phyloP scores from a whole-genome alignment of 2,797 vertebrate genomes.

The Acrossocheilus fasciatus region DNA sequence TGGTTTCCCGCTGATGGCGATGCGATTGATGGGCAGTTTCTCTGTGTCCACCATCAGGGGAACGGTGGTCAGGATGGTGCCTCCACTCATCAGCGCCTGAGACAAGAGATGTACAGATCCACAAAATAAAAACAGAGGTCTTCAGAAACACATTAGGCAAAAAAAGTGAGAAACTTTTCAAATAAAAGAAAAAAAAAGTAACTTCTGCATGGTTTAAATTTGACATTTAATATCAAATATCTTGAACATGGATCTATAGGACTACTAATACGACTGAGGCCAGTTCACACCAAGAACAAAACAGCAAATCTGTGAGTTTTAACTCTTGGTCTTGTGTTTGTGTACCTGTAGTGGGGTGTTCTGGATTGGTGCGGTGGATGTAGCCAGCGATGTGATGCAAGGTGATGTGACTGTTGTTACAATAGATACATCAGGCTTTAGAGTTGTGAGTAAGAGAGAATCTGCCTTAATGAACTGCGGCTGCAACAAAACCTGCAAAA shows the following conservation, averaged over 20 bases:
- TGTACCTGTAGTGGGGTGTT: slow-evolving; percentile 84
- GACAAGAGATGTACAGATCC: not conserved
- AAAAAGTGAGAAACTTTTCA: not conserved
- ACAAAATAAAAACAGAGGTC: not conserved
- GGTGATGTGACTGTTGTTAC: slow-evolving; percentile 82
- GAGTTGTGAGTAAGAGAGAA: slow-evolving; percentile 88
- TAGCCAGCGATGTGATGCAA: slow-evolving; percentile 77
- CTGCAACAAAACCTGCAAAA: slow-evolving; percentile 89
- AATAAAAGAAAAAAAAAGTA: too few species aligned
- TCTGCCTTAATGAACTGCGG: slow-evolving; percentile 98
- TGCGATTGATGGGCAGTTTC: slow-evolving; percentile 95
- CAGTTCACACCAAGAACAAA: not conserved
- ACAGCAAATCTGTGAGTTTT: not conserved
- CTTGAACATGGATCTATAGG: not conserved
- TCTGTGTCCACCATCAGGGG: slow-evolving; percentile 91
- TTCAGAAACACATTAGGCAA: not conserved
- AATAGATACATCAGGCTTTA: slow-evolving; percentile 85
- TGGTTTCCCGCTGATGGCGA: slow-evolving; percentile 83
- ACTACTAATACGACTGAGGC: not conserved
- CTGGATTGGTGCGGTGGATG: slow-evolving; percentile 79
- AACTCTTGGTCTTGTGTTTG: not conserved
- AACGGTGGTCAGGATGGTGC: slow-evolving; percentile 92
- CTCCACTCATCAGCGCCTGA: slow-evolving; percentile 90
- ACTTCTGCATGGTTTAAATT: slow-evolving; percentile 65
- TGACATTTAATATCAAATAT: not conserved